Percentiles rank a stretch among this genome's conserved stretches.
These are phyloP conservation scores for Drosophila bocki DNA, from an alignment of 1,140 invertebrate genomes.

Conservation along the genomic window DNA sequence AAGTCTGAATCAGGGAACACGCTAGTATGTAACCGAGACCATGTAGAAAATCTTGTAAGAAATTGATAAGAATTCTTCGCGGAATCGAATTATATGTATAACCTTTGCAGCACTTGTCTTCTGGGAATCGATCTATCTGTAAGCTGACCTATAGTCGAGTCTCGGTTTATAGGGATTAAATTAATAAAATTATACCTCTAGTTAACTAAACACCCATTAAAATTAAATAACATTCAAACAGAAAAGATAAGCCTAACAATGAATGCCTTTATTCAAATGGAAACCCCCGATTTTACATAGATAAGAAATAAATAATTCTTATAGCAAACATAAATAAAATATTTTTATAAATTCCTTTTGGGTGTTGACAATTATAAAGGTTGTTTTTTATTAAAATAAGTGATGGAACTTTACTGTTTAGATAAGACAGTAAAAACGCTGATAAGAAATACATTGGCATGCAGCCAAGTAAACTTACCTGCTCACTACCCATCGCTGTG, in stretches of 20 bases:
- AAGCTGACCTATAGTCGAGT: neutral
- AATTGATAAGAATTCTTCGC: neutral
- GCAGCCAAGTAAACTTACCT: conserved; percentile 10
- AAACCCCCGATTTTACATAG: no score
- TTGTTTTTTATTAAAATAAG: neutral
- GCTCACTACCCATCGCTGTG: conserved; percentile 3
- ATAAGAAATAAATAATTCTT: neutral
- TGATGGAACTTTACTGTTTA: neutral
- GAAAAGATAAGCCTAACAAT: neutral
- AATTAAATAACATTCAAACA: neutral
- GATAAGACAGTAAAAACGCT: conserved; percentile 5
- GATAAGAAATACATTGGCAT: conserved; percentile 5
- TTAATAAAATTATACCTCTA: neutral
- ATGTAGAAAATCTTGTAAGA: neutral
- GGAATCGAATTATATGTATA: neutral
- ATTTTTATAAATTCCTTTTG: neutral
- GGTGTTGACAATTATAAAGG: neutral
- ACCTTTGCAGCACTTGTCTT: neutral
- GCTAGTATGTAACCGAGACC: no score
- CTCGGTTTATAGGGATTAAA: neutral
- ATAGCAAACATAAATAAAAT: neutral
- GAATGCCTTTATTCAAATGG: neutral
- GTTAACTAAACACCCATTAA: neutral
- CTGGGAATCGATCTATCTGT: neutral
- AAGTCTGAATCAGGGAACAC: no score